These are phyloP conservation scores for Otolemur garnettii DNA, from an alignment of 2,113 vertebrate species.

Conservation along the genomic window DNA sequence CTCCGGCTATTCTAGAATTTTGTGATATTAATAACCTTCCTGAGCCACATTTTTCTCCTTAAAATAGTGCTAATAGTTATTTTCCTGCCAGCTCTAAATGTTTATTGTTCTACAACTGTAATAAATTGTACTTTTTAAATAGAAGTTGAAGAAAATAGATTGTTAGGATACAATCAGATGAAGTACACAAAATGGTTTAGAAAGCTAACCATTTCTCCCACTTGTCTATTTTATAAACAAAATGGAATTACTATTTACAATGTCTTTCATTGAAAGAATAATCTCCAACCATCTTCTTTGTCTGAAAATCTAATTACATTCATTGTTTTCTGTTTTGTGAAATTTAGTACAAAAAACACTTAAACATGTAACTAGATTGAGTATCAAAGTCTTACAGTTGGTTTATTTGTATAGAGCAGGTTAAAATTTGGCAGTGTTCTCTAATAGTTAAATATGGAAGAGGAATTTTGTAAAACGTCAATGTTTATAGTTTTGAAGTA, in stretches of 20 bases:
- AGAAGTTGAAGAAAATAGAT: not conserved
- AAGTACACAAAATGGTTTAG: not conserved
- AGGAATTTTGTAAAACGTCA: conserved; percentile 19
- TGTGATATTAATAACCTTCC: not conserved
- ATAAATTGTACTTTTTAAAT: not conserved
- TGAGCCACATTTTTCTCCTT: not conserved
- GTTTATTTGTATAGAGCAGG: conserved; percentile 4
- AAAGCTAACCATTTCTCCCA: not conserved
- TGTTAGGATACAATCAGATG: not conserved
- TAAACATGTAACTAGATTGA: not conserved
- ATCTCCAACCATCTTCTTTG: not conserved
- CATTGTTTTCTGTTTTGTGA: not conserved
- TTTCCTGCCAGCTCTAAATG: not conserved
- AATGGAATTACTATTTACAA: not conserved
- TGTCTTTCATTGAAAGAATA: not conserved
- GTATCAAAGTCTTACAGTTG: not conserved
- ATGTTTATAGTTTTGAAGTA: not conserved
- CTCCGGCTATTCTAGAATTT: not conserved
- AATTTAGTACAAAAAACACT: not conserved
- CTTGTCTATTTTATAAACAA: not conserved
- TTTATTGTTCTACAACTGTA: not conserved
- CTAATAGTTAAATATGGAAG: not conserved
- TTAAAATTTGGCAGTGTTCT: not conserved
- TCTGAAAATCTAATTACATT: not conserved
- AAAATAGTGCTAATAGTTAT: not conserved